phyloP scores from a whole-genome alignment of 1,140 invertebrate genomes.

The Drosophila grimshawi region DNA sequence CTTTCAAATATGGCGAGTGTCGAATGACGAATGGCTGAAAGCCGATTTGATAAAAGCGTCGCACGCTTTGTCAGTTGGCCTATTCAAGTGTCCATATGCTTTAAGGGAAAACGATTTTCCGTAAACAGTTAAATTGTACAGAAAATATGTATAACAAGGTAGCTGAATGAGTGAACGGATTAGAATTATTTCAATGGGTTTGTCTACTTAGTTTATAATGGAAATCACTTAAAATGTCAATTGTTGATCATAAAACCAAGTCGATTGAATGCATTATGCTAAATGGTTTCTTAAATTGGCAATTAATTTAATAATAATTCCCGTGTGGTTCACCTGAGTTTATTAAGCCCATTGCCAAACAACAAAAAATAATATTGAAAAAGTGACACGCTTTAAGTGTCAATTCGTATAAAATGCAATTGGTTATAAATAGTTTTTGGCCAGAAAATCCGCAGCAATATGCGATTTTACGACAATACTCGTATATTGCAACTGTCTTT shows the following conservation, averaged over 20 bases:
- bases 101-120: constrained; percentile 35
- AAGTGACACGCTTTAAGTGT: constrained; percentile 42
- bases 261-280: no score
- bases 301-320: no score
- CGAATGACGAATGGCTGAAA: constrained; percentile 32
- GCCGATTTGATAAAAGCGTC: constrained; percentile 52
- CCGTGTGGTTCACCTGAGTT: constrained; percentile 5
- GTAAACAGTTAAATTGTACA: background rate
- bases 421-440: constrained; percentile 16
- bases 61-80: constrained; percentile 4
- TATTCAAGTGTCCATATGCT: constrained; percentile 22
- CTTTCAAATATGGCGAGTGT: constrained; percentile 52
- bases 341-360: constrained; percentile 28
- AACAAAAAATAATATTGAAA: constrained; percentile 11
- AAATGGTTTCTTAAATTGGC: no score
- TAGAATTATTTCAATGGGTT: no score
- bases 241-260: no score
- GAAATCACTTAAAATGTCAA: no score
- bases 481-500: constrained; percentile 55
- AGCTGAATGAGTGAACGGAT: background rate
- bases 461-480: background rate
- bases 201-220: no score
- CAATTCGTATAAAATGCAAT: constrained; percentile 54
- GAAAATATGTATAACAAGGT: background rate
- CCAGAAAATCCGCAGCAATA: constrained; percentile 12